phyloP scores from a whole-genome alignment of 2,888 invertebrate species.

The Caenorhabditis panamensis region DNA sequence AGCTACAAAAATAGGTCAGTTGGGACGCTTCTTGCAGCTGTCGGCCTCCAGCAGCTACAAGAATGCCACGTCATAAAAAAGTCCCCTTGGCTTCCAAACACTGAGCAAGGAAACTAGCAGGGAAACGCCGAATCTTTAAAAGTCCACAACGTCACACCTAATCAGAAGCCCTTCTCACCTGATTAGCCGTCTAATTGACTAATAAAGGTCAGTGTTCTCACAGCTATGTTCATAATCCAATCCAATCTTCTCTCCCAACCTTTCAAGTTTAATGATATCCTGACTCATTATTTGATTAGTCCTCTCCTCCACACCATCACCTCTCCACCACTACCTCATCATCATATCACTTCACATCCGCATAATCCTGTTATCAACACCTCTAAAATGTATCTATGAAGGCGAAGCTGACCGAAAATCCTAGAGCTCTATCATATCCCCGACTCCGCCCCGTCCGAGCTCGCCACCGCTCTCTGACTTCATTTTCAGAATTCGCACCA shows the following conservation, averaged over 20 bases:
- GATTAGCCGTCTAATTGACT: not conserved
- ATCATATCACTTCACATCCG: conserved; percentile 28
- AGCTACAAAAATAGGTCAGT: too few relatives aligned
- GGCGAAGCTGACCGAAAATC: conserved; percentile 47
- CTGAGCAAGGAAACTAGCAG: too few relatives aligned
- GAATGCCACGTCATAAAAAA: too few relatives aligned
- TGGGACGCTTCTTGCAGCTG: too few relatives aligned
- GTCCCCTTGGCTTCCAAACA: too few relatives aligned
- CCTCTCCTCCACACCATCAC: conserved; percentile 13
- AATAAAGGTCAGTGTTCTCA: not conserved
- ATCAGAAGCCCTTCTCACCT: conserved; percentile 17
- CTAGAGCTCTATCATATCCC: not conserved
- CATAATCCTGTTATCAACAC: conserved; percentile 48
- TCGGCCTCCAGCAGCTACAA: too few relatives aligned
- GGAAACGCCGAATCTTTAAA: too few relatives aligned
- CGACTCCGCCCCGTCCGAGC: conserved; percentile 3
- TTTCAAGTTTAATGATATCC: conserved; percentile 14
- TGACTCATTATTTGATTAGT: conserved; percentile 52
- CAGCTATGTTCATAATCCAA: conserved; percentile 10
- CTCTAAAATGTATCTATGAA: conserved; percentile 44
- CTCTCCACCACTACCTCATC: conserved; percentile 31
- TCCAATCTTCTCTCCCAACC: conserved; percentile 22
- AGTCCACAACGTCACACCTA: not conserved
- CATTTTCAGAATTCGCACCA: conserved; percentile 52
- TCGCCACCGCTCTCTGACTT: not conserved